Evolutionary conservation across 2,797 vertebrate species (phyloP).

Genomic region (Paguma larvata): DNA sequence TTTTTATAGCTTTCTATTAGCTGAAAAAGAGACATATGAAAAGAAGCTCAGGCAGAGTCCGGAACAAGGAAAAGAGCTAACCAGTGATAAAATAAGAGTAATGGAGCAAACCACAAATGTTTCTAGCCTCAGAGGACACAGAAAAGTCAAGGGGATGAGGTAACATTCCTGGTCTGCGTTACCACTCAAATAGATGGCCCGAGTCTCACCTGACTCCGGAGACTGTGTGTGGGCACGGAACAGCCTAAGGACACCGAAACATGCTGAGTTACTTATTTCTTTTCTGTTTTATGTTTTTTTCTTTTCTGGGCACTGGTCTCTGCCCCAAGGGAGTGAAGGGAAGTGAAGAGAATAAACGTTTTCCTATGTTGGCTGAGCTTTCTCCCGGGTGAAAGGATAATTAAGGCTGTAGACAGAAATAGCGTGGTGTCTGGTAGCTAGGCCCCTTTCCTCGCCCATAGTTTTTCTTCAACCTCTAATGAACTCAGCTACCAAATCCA

Average conservation of each 20-base stretch:
- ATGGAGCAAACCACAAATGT: constrained; percentile 42
- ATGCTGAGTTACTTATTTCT: neutral
- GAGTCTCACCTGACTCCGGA: neutral
- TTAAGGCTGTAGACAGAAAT: neutral
- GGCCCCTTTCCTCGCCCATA: neutral
- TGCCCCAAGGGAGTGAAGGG: neutral
- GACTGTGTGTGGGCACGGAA: neutral
- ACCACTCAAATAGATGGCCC: neutral
- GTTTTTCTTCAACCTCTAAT: neutral
- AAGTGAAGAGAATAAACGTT: neutral
- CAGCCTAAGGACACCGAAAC: neutral
- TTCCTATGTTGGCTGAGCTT: neutral
- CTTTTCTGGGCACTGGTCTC: neutral
- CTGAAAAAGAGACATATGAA: constrained; percentile 85
- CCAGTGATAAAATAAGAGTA: neutral
- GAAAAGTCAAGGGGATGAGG: constrained; percentile 22
- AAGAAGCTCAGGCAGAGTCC: neutral
- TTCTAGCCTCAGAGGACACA: constrained; percentile 19
- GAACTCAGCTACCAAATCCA: neutral
- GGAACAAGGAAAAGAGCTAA: neutral
- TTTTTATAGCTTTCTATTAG: constrained; percentile 93
- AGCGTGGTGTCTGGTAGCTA: neutral
- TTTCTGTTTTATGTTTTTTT: neutral
- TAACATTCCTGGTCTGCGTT: neutral
- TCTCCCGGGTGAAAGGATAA: neutral